Percentiles rank a stretch among this genome's conserved stretches.
These are phyloP conservation scores for Pteria penguin DNA, from an alignment of 2,888 invertebrate species.

Conservation along the genomic window DNA sequence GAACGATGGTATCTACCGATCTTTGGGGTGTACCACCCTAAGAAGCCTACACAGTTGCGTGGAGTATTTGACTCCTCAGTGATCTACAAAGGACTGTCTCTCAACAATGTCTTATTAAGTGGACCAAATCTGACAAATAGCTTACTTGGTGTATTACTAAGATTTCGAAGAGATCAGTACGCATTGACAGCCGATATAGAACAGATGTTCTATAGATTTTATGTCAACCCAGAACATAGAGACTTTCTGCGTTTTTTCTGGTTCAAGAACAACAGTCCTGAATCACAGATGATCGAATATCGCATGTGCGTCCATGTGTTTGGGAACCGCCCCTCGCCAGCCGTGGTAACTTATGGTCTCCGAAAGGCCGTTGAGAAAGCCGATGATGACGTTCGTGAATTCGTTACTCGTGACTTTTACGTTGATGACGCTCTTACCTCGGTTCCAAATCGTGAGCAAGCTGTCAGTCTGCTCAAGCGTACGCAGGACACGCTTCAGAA, in stretches of 20 bases:
- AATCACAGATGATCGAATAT: slow-evolving; percentile 23
- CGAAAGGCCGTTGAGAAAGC: slow-evolving; percentile 22
- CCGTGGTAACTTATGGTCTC: slow-evolving; percentile 40
- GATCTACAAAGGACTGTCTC: slow-evolving; percentile 9
- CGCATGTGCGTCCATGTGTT: slow-evolving; percentile 33
- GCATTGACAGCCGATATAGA: slow-evolving; percentile 43
- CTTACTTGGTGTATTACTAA: slow-evolving; percentile 41
- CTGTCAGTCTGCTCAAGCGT: slow-evolving; percentile 26
- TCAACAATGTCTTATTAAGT: slow-evolving; percentile 41
- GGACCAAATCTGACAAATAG: slow-evolving; percentile 49
- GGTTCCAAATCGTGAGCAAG: slow-evolving; percentile 6
- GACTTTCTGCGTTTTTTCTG: not conserved
- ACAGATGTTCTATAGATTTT: slow-evolving; percentile 32
- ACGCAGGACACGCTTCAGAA: slow-evolving; percentile 12
- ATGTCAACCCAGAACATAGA: not conserved
- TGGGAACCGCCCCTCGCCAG: slow-evolving; percentile 39
- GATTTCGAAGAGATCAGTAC: slow-evolving; percentile 40
- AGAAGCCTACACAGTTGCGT: not conserved
- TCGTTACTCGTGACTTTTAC: slow-evolving; percentile 44
- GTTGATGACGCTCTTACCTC: slow-evolving; percentile 51
- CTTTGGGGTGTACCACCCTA: not conserved
- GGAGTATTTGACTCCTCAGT: slow-evolving; percentile 40
- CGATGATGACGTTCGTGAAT: slow-evolving; percentile 26
- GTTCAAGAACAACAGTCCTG: not conserved
- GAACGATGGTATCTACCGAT: slow-evolving; percentile 3